Evolutionary conservation across 2,113 vertebrate species (phyloP).

Genomic region (Erythrolamprus reginae): DNA sequence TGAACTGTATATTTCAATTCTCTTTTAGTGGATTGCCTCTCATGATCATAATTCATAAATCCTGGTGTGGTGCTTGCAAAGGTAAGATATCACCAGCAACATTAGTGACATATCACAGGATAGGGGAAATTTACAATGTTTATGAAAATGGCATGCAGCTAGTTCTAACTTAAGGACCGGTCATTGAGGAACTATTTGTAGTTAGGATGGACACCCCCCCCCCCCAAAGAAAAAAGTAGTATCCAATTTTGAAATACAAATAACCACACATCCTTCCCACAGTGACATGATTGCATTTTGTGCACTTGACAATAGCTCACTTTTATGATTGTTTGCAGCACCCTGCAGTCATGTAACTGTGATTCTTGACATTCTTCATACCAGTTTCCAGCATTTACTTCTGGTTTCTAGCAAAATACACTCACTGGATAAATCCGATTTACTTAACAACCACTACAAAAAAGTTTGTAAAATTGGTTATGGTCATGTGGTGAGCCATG

Average conservation of each 20-base stretch:
- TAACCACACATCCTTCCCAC: neutral
- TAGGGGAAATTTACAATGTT: neutral
- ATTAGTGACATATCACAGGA: neutral
- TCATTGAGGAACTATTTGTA: neutral
- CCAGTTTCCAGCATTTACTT: neutral
- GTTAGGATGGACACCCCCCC: neutral
- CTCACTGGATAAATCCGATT: neutral
- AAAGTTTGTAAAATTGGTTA: neutral
- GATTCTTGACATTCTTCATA: neutral
- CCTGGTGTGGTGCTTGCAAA: conserved; percentile 98
- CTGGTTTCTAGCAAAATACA: neutral
- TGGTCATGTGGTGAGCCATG: neutral
- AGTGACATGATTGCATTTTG: neutral
- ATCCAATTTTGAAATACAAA: neutral
- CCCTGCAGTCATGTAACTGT: too few relatives aligned
- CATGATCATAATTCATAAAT: conserved; percentile 97
- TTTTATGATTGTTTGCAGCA: too few relatives aligned
- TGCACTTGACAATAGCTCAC: too few relatives aligned
- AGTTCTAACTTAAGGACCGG: neutral
- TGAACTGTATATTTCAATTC: conserved; percentile 9
- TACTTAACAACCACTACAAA: neutral
- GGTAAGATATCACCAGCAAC: conserved; percentile 65
- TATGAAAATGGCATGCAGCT: neutral
- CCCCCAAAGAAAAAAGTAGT: neutral
- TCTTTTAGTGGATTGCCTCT: conserved; percentile 86